These are phyloP conservation scores for Coranthus polyacanthus DNA, from an alignment of 2,797 vertebrate genomes.

Conservation along the genomic window DNA sequence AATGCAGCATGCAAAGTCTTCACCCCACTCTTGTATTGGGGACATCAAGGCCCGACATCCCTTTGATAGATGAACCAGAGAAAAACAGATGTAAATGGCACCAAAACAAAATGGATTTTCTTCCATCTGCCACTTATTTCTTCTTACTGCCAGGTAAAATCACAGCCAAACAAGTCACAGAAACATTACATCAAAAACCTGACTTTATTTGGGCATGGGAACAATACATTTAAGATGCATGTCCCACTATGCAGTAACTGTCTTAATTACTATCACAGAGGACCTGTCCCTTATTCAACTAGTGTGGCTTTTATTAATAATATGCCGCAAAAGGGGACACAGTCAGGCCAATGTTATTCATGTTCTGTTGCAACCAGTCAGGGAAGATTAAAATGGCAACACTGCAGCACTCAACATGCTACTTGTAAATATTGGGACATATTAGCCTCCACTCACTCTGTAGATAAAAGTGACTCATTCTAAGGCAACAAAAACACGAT, in stretches of 20 bases:
- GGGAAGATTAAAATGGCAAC: background rate
- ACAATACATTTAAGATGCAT: conserved; percentile 4
- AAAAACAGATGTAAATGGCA: conserved; percentile 17
- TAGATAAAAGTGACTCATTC: no score
- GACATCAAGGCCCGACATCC: background rate
- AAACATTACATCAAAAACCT: conserved; percentile 6
- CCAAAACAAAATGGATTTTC: conserved; percentile 11
- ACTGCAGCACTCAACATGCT: background rate
- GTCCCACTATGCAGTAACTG: conserved; percentile 10
- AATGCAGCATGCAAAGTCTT: background rate
- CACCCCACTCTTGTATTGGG: background rate
- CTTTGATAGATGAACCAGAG: background rate
- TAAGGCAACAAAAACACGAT: no score
- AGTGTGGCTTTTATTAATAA: conserved; percentile 10
- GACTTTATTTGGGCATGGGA: background rate
- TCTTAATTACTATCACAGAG: conserved; percentile 1
- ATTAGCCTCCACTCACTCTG: no score
- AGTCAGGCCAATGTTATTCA: conserved; percentile 13
- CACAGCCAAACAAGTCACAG: background rate
- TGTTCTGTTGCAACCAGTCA: background rate
- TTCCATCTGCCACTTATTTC: background rate
- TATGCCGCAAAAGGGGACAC: conserved; percentile 11
- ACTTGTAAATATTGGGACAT: no score
- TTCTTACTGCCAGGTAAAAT: conserved; percentile 19
- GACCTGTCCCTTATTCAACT: conserved; percentile 14